Evolutionary conservation across 2,113 vertebrate genomes (phyloP).

Genomic region (Datnioides undecimradiatus): DNA sequence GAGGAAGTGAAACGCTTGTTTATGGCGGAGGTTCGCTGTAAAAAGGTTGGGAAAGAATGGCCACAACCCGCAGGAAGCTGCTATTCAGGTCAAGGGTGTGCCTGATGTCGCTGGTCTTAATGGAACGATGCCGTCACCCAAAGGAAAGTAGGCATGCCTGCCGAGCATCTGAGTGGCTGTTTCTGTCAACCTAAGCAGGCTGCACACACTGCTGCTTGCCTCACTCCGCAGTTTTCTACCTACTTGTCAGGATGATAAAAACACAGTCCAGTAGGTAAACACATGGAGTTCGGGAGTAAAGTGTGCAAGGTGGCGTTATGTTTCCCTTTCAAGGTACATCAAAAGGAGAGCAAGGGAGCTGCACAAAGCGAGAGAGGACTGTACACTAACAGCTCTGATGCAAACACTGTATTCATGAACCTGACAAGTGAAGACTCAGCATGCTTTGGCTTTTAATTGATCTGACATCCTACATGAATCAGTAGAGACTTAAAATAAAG

Average conservation of each 20-base stretch:
- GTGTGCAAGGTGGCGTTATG: slow-evolving; percentile 15
- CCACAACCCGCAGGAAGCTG: background rate
- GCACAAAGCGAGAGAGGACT: background rate
- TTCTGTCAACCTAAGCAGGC: slow-evolving; percentile 55
- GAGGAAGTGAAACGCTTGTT: background rate
- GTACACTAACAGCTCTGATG: background rate
- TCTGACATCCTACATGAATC: background rate
- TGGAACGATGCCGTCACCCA: slow-evolving; percentile 11
- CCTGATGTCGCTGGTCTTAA: slow-evolving; percentile 23
- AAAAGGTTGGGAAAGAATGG: background rate
- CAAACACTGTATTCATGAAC: slow-evolving; percentile 25
- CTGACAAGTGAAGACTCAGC: too few relatives aligned
- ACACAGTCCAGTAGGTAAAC: slow-evolving; percentile 52
- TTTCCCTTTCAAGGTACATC: slow-evolving; percentile 36
- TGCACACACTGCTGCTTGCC: slow-evolving; percentile 24
- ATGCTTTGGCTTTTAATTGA: background rate
- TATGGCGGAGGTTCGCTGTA: background rate
- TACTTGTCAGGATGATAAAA: slow-evolving; percentile 56
- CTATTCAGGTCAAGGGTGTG: slow-evolving; percentile 23
- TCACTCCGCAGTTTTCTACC: slow-evolving; percentile 14
- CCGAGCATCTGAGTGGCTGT: slow-evolving; percentile 15
- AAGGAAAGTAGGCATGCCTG: slow-evolving; percentile 21
- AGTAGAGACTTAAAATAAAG: background rate
- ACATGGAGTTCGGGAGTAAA: slow-evolving; percentile 19
- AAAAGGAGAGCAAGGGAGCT: background rate